phyloP scores from a whole-genome alignment of 2,113 vertebrate genomes.

The Macrotus californicus region DNA sequence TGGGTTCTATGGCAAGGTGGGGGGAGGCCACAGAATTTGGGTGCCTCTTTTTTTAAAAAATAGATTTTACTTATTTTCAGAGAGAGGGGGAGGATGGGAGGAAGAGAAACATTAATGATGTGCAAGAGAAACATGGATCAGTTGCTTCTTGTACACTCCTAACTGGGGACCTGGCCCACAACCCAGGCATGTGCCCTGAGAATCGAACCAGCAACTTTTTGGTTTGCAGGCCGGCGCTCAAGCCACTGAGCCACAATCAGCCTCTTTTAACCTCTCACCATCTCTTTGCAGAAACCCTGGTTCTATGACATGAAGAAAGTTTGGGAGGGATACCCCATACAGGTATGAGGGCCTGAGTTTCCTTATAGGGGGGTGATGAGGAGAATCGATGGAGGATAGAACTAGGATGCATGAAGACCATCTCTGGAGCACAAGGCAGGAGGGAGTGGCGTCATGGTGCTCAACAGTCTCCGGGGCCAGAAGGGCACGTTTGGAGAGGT shows the following conservation, averaged over 20 bases:
- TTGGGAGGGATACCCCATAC: conserved; percentile 93
- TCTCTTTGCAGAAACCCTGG: conserved; percentile 91
- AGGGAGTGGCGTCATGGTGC: not conserved
- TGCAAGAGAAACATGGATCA: too few relatives aligned
- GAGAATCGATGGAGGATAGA: not conserved
- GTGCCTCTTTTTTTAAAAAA: not conserved
- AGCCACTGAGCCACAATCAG: too few relatives aligned
- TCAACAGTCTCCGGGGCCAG: not conserved
- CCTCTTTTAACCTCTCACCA: not conserved
- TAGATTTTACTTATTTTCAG: too few relatives aligned
- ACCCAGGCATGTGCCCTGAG: too few relatives aligned
- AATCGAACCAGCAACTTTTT: too few relatives aligned
- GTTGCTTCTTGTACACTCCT: too few relatives aligned
- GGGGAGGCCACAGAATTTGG: not conserved
- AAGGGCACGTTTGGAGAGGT: not conserved
- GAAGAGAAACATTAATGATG: too few relatives aligned
- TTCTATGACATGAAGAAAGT: conserved; percentile 91
- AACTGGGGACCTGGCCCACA: too few relatives aligned
- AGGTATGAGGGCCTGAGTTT: conserved; percentile 80
- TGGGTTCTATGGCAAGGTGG: not conserved
- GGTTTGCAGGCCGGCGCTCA: too few relatives aligned
- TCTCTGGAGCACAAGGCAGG: not conserved
- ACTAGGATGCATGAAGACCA: not conserved
- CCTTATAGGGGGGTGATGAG: not conserved
- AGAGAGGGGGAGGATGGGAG: too few relatives aligned